Base-by-base conservation (phyloP, 2,797 vertebrate genomes). In the Oreochromis grahami region DNA sequence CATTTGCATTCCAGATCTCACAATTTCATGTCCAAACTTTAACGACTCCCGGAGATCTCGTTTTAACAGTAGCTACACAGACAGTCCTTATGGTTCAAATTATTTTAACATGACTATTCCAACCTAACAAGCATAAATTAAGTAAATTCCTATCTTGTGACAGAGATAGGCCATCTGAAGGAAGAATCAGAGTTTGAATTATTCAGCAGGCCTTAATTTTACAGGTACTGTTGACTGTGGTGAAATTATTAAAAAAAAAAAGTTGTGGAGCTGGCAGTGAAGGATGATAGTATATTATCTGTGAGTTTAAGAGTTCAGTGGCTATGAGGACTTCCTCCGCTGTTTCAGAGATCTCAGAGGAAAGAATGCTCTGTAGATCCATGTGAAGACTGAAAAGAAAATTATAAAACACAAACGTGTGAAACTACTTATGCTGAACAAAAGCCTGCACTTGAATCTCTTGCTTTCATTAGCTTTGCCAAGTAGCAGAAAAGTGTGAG, bases 1-100 rank as follows among this genome's bases (percentile, higher is more conserved):
- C 87, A 95, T 97, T 96, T 96, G 95, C 95, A 97, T 96, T 95
- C 83, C 89, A 93, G 91, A 95, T 95, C 92, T 93, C 87, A 86
- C 91, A 94, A 95, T 93, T 92, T 91, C 90, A 87, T 92, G 88
- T 89, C 89, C 86, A 93, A 95, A 89, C 87, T 87, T 91, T 92
- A 94, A 93, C 88, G 19, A 88, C 92, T 96, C 91, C 92, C 87
- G 86, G 90, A 93, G 92, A 92, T 86, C 87, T 91, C 87, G 74
- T 89, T 96, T 92, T 90, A 94, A 95, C 95, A 92, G 95, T 89
- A 95, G 95, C 95, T 88, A 94, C 92, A 80, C 88, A 91, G 93
- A 94, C 92, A 41, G 85, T 83, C 89, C 89, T 94, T 93, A 93
- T 94, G 94, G 92, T 95, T 96, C 89, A 91, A 94, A 95, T 96